Conservation (phyloP, 1,140 invertebrate genomes). For the Lucilia cuprina region DNA sequence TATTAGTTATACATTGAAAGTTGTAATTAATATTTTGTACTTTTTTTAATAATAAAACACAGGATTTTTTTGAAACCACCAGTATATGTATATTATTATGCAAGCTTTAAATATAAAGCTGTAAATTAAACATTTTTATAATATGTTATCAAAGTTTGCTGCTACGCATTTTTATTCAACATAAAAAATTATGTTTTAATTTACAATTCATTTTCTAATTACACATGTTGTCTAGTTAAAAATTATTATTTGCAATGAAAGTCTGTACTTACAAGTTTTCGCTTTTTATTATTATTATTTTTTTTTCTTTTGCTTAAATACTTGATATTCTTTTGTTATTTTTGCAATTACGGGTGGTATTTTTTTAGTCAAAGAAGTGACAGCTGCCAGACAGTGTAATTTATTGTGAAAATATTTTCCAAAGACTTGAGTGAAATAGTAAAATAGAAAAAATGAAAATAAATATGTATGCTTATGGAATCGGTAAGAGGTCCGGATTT, state of each 20-base stretch:
- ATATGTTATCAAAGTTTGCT: no score
- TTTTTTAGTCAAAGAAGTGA: constrained; percentile 3
- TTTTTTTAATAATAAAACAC: no score
- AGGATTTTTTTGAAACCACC: no score
- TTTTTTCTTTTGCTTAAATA: neutral
- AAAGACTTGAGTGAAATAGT: neutral
- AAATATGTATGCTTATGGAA: no score
- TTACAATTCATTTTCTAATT: neutral
- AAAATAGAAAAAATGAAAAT: no score
- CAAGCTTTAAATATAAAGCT: no score
- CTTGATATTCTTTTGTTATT: neutral
- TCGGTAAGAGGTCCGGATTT: no score
- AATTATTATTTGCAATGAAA: constrained; percentile 1
- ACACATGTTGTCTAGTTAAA: constrained; percentile 1
- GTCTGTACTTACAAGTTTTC: neutral
- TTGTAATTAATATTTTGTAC: no score
- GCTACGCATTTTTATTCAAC: no score
- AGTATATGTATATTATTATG: no score
- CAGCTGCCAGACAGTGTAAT: constrained; percentile 16
- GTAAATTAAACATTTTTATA: no score
- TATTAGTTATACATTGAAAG: no score
- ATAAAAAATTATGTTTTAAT: neutral
- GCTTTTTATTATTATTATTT: neutral
- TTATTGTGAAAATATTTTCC: constrained; percentile 12
- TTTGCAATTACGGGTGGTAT: constrained; percentile 5